phyloP scores from a whole-genome alignment of 2,113 vertebrate species.

The Rhinopomastus cyanomelas region DNA sequence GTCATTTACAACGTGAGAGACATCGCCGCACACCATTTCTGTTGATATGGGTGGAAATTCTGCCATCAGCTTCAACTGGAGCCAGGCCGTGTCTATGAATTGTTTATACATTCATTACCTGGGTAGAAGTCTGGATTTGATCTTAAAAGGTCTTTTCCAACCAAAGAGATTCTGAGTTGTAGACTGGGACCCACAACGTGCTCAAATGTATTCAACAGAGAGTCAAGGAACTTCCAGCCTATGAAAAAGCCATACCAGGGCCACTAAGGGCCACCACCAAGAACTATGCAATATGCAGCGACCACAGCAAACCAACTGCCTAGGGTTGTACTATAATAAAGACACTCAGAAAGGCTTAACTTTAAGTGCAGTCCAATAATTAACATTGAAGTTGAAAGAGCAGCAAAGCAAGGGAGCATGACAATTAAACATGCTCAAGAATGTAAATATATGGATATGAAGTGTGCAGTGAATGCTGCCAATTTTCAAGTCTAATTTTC shows the following conservation, averaged over 20 bases:
- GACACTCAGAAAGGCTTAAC: constrained; percentile 25
- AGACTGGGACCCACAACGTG: background rate
- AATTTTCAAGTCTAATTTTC: constrained; percentile 65
- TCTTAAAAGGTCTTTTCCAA: too few species aligned
- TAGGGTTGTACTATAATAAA: constrained; percentile 43
- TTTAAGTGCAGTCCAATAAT: background rate
- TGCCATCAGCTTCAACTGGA: background rate
- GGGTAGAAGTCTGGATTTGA: background rate
- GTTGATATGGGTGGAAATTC: background rate
- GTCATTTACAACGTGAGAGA: background rate
- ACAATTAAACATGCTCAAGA: constrained; percentile 53
- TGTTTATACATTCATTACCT: background rate
- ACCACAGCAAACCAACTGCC: background rate
- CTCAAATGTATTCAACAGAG: background rate
- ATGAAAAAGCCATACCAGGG: background rate
- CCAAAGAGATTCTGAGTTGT: background rate
- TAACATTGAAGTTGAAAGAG: constrained; percentile 51
- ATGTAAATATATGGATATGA: constrained; percentile 51
- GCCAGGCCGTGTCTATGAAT: background rate
- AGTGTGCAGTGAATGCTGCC: constrained; percentile 31
- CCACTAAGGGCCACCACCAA: background rate
- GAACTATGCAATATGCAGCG: background rate
- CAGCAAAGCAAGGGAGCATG: constrained; percentile 13
- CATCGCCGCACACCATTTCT: background rate
- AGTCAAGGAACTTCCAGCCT: background rate